phyloP scores from a whole-genome alignment of 2,888 invertebrate species.

The Punctoribates punctum region DNA sequence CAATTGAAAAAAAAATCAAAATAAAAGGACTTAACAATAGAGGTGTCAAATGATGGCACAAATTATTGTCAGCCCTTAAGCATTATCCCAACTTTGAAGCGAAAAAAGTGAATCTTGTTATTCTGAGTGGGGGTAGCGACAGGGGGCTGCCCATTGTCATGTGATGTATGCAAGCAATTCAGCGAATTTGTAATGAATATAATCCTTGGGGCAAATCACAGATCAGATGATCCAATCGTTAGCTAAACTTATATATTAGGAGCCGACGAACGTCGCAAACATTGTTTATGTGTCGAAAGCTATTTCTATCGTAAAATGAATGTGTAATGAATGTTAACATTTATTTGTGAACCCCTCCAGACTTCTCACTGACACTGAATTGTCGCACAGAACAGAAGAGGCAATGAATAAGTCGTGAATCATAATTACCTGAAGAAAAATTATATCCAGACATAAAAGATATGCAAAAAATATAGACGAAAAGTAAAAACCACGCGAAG shows the following conservation, averaged over 20 bases:
- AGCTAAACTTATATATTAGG: not conserved
- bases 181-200: constrained; percentile 24
- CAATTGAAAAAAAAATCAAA: not conserved
- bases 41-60: not conserved
- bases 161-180: constrained; percentile 8
- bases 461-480: not conserved
- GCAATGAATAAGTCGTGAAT: constrained; percentile 3
- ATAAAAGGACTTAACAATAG: constrained; percentile 8
- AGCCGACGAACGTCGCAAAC: not conserved
- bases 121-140: not conserved
- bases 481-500: too few relatives aligned
- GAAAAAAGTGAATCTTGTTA: constrained; percentile 4
- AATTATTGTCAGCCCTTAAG: not conserved
- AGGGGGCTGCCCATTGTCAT: not conserved
- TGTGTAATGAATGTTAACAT: not conserved
- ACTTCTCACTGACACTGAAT: not conserved
- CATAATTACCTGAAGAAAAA: constrained; percentile 2
- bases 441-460: not conserved
- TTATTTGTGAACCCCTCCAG: not conserved
- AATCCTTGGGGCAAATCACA: not conserved
- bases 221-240: not conserved
- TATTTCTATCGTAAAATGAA: not conserved
- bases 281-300: not conserved
- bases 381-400: not conserved
- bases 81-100: not conserved